Base-by-base conservation (phyloP, 2,113 vertebrate species). In the Catharus bicknelli region DNA sequence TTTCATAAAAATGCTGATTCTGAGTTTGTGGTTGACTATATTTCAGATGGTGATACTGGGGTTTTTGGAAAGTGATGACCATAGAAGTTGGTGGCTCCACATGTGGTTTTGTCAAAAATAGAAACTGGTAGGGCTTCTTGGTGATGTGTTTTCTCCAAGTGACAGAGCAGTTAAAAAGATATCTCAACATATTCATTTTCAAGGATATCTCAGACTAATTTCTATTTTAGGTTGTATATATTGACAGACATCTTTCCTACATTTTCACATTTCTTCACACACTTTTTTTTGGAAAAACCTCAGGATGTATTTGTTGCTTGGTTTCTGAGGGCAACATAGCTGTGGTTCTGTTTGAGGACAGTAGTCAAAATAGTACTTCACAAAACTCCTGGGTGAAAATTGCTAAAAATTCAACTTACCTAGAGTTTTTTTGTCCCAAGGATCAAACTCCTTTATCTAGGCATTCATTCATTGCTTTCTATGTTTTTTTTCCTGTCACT, bases 51-150 rank as follows among this genome's bases (percentile, higher is more conserved):
- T 17, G 42, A 83, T 30, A 73, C 50, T 45, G 45, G 48, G 36
- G 9, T 22, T 59, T 54, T 88, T 72, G 62, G 27, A 66, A 93
- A 92, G 50, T 6, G 34, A 69, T 92, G 90, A 87, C 62, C 27
- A 73, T 77, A 38, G 50, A 94, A 79, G 32, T 67, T 55, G 81
- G 75, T 63, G 42, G 51, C 43, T 93, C 78, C 84, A 69, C 51
- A 55, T 70, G 59, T 74, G 86, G 75, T 73, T 95, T 94, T 74
- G 67, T 45, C n/a, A 83, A 80, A 89, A 94, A 74, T 67, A 92
- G 63, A 9, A 9, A 18, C 6, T 50, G 18, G 78, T 80, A 51
- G 55, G 16, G 17, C 59, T 83, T 90, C 54, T 58, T 16, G 6
- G 47, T 79, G 59, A 70, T 23, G 21, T 54, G 57, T 85, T 94